Percentiles rank a stretch among this genome's conserved stretches.
These are phyloP conservation scores for Thinocorus orbignyianus DNA, from an alignment of 2,113 vertebrate genomes.

Conservation along the genomic window DNA sequence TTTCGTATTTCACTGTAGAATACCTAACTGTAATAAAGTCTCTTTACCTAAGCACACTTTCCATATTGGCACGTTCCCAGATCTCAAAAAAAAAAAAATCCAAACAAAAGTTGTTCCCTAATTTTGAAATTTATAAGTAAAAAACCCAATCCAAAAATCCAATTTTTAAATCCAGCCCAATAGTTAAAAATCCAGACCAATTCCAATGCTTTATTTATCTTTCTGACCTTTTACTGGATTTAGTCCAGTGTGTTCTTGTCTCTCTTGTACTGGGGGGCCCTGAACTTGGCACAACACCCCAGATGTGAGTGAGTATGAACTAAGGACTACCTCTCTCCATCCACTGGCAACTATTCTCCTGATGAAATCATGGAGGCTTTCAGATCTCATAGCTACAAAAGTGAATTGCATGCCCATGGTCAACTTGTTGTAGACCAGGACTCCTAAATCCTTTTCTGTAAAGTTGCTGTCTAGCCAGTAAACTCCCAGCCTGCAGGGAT, in stretches of 20 bases:
- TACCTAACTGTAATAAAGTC: not conserved
- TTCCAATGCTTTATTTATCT: not conserved
- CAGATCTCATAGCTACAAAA: not conserved
- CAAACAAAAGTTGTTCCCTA: not conserved
- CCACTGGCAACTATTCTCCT: not conserved
- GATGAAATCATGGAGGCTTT: not conserved
- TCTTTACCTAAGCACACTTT: not conserved
- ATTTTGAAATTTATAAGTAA: not conserved
- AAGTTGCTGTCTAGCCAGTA: not conserved
- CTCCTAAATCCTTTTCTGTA: fast-evolving
- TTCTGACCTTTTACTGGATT: not conserved
- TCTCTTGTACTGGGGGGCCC: not conserved
- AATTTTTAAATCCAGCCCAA: not conserved
- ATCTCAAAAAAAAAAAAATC: not conserved
- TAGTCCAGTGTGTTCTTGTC: not conserved
- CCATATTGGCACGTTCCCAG: not conserved
- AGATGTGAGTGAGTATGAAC: not conserved
- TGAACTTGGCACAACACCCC: not conserved
- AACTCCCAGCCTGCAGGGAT: not conserved
- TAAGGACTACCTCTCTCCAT: not conserved
- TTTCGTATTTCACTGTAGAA: not conserved
- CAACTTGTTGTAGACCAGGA: not conserved
- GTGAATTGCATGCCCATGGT: not conserved
- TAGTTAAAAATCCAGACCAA: not conserved
- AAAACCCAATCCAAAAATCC: not conserved